Conservation (phyloP, 2,888 invertebrate species). For the Drosophila koepferae region DNA sequence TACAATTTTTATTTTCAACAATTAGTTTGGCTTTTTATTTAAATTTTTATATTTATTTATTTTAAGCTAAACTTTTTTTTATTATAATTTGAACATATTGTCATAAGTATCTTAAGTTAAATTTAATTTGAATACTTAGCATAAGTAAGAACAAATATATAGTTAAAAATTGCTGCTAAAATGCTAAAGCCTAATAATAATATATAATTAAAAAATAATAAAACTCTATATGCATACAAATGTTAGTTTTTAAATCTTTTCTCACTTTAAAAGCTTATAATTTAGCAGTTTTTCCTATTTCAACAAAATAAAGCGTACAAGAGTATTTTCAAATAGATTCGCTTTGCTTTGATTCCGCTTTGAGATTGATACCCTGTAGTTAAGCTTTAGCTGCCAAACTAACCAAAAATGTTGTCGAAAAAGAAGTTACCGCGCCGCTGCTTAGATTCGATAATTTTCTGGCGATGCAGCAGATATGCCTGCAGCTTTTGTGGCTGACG, state of each 20-base stretch:
- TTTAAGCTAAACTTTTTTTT: neutral
- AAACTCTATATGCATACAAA: conserved; percentile 26
- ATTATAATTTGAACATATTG: conserved; percentile 9
- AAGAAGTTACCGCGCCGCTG: conserved; percentile 53
- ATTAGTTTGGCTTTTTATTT: neutral
- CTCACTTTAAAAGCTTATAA: conserved; percentile 55
- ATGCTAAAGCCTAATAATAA: conserved; percentile 50
- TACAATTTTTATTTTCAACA: neutral
- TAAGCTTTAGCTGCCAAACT: conserved; percentile 14
- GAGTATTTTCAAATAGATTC: conserved; percentile 36
- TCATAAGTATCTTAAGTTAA: conserved; percentile 11
- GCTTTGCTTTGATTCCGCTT: conserved; percentile 1
- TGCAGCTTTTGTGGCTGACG: conserved; percentile 83
- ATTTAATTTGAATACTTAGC: conserved; percentile 33
- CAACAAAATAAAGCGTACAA: conserved; percentile 60
- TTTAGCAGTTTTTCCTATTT: conserved; percentile 40
- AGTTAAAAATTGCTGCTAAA: conserved; percentile 47
- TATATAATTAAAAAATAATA: conserved; percentile 20
- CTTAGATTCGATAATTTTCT: conserved; percentile 19
- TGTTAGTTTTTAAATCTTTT: conserved; percentile 49
- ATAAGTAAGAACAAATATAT: conserved; percentile 26
- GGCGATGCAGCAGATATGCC: conserved; percentile 84
- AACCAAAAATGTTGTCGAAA: conserved; percentile 82
- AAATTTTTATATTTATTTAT: neutral
- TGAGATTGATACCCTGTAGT: neutral